Conservation (phyloP, 1,140 invertebrate genomes). For the Pseudoatta argentina region DNA sequence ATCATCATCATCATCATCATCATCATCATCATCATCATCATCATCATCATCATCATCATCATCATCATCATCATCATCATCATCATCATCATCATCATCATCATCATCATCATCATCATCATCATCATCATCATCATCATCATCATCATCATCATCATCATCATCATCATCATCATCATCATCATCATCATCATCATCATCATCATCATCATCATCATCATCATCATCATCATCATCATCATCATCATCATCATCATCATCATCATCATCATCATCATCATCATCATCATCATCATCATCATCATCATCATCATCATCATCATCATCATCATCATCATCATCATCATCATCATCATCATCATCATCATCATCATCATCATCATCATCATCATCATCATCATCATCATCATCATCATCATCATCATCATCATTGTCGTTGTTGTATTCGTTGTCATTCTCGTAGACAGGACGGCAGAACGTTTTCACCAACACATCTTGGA, state of each 20-base stretch:
- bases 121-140: constrained; percentile 43
- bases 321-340: constrained; percentile 38
- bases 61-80: constrained; percentile 35
- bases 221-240: constrained; percentile 55
- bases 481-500: constrained; percentile 60
- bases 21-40: constrained; percentile 46
- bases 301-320: too few relatives aligned
- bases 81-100: background rate
- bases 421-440: constrained; percentile 39
- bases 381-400: constrained; percentile 7
- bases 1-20: constrained; percentile 42
- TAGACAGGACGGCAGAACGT: constrained; percentile 52
- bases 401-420: background rate
- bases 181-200: background rate
- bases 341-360: constrained; percentile 56
- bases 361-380: constrained; percentile 41
- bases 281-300: constrained; percentile 46
- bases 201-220: constrained; percentile 19
- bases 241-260: constrained; percentile 50
- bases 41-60: constrained; percentile 49
- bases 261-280: constrained; percentile 50
- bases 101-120: constrained; percentile 36
- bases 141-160: constrained; percentile 55
- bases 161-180: constrained; percentile 33
- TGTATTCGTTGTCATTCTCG: constrained; percentile 64